Evolutionary conservation across 2,888 invertebrate species (phyloP).

Genomic region (Dasypolia templi): DNA sequence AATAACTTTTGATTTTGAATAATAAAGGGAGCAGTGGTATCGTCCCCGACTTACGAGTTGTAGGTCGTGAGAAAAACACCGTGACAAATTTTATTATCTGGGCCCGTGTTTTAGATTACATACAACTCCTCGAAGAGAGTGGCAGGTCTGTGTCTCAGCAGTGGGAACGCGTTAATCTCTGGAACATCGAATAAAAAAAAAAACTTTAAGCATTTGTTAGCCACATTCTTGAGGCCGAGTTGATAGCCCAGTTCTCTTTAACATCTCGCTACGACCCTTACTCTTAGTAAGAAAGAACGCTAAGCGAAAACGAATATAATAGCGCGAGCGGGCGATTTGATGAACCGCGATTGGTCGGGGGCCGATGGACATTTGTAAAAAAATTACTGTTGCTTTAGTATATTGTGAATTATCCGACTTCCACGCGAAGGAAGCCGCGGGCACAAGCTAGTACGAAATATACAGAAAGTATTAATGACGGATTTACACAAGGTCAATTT

Average conservation of each 20-base stretch:
- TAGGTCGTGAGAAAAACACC: too few species aligned
- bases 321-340: not conserved
- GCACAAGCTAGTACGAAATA: not conserved
- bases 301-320: not conserved
- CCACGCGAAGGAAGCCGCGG: not conserved
- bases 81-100: too few species aligned
- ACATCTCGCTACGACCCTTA: too few species aligned
- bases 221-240: too few species aligned
- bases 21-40: too few species aligned
- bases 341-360: not conserved
- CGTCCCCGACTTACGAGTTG: too few species aligned
- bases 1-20: too few species aligned
- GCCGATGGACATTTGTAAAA: not conserved
- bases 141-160: too few species aligned
- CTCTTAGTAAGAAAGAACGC: not conserved
- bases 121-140: too few species aligned
- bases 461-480: too few species aligned
- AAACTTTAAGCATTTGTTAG: not conserved
- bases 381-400: not conserved
- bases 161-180: not conserved
- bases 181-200: not conserved
- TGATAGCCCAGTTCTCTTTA: not conserved
- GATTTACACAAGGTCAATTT: too few species aligned
- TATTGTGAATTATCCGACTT: not conserved
- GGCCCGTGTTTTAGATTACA: too few species aligned